Evolutionary conservation across 2,797 vertebrate genomes (phyloP).

Genomic region (Helicolenus hilgendorfi): DNA sequence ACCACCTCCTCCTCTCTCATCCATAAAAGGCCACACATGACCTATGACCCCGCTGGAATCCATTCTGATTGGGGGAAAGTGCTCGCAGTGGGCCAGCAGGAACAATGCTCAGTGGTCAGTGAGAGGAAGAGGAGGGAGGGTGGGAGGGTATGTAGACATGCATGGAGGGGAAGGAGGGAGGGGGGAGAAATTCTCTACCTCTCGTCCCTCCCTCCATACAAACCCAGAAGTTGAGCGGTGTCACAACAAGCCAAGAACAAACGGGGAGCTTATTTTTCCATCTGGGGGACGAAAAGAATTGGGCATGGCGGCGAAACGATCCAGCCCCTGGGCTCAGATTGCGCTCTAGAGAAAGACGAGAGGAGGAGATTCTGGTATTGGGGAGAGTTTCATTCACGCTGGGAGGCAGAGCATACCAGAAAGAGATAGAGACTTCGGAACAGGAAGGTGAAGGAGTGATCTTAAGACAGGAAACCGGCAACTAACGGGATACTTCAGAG

Average conservation of each 20-base stretch:
- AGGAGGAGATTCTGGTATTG: constrained; percentile 33
- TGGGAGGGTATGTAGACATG: constrained; percentile 52
- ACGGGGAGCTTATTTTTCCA: constrained; percentile 74
- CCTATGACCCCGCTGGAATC: constrained; percentile 80
- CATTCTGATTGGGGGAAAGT: constrained; percentile 80
- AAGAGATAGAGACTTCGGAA: constrained; percentile 22
- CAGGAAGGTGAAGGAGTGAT: constrained; percentile 47
- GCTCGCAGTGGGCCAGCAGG: constrained; percentile 71
- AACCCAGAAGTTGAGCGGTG: constrained; percentile 73
- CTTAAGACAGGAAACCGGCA: constrained; percentile 45
- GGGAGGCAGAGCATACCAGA: constrained; percentile 37
- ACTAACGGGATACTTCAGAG: constrained; percentile 37
- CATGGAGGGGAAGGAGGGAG: constrained; percentile 1
- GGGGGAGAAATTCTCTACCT: constrained; percentile 53
- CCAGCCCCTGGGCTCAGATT: constrained; percentile 36
- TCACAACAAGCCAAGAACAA: constrained; percentile 76
- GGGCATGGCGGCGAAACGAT: constrained; percentile 49
- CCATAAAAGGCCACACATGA: constrained; percentile 81
- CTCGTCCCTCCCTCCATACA: constrained; percentile 80
- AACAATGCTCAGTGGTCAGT: constrained; percentile 85
- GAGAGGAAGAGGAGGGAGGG: constrained; percentile 70
- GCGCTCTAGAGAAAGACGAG: constrained; percentile 12
- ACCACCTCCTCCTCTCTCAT: constrained; percentile 33
- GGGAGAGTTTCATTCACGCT: constrained; percentile 52
- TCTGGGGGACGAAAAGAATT: constrained; percentile 62